Evolutionary conservation across 2,113 vertebrate species (phyloP).

Genomic region (Gobius niger): DNA sequence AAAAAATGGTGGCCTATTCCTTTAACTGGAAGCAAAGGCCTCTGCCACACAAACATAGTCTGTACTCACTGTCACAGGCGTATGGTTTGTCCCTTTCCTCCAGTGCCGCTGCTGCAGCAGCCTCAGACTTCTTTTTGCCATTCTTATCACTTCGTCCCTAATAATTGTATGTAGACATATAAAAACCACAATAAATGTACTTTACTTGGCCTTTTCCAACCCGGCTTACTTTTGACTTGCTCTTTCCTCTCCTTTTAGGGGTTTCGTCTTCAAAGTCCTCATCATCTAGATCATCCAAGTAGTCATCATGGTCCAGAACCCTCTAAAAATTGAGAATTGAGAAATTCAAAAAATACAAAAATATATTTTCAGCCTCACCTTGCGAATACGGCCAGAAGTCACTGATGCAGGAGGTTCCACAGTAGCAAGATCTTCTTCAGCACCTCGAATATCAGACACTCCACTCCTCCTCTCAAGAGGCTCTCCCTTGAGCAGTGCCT

Average conservation of each 20-base stretch:
- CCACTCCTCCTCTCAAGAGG: slow-evolving; percentile 83
- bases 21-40: slow-evolving; percentile 26
- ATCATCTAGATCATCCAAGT: slow-evolving; percentile 92
- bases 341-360: too few relatives aligned
- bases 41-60: slow-evolving; percentile 14
- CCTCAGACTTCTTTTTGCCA: slow-evolving; percentile 91
- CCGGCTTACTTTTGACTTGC: slow-evolving; percentile 88
- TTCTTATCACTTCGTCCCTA: slow-evolving; percentile 91
- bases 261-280: slow-evolving; percentile 98
- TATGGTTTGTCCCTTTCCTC: slow-evolving; percentile 96
- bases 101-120: slow-evolving; percentile 83
- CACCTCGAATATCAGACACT: slow-evolving; percentile 76
- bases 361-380: slow-evolving; percentile 72
- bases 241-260: slow-evolving; percentile 91
- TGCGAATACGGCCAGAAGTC: slow-evolving; percentile 79
- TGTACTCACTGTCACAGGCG: slow-evolving; percentile 95
- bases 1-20: too few relatives aligned
- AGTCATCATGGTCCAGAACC: slow-evolving; percentile 95
- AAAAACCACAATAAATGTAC: background rate
- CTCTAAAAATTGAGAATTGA: slow-evolving; percentile 71
- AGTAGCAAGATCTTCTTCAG: slow-evolving; percentile 83
- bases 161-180: background rate
- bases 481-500: slow-evolving; percentile 89
- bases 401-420: slow-evolving; percentile 83
- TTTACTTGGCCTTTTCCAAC: background rate